Evolutionary conservation across 2,113 vertebrate genomes (phyloP).

Genomic region (Hemiprocne comata): DNA sequence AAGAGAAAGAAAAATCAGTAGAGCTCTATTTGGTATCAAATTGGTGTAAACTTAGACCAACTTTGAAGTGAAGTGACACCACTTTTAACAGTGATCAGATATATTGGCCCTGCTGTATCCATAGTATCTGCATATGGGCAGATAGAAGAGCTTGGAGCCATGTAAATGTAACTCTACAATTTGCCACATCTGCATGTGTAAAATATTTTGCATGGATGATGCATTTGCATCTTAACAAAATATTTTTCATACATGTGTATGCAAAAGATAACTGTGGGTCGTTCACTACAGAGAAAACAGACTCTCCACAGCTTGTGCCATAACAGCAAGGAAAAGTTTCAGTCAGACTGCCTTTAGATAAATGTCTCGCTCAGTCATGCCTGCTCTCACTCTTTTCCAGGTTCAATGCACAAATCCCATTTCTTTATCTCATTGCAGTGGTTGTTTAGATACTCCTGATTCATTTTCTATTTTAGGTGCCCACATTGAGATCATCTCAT

Average conservation of each 20-base stretch:
- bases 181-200: neutral
- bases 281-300: neutral
- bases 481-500: neutral
- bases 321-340: neutral
- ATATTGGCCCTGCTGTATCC: neutral
- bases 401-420: neutral
- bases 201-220: neutral
- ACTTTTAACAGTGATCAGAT: neutral
- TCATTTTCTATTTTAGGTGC: neutral
- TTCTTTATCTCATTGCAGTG: neutral
- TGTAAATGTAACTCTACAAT: neutral
- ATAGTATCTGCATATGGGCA: neutral
- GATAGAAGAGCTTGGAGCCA: neutral
- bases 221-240: neutral
- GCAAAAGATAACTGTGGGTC: neutral
- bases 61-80: neutral
- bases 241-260: neutral
- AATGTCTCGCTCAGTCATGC: neutral
- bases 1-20: neutral
- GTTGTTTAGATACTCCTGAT: neutral
- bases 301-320: neutral
- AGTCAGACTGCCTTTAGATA: neutral
- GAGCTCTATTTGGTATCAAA: neutral
- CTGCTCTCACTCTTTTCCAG: neutral
- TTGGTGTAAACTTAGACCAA: neutral